Evolutionary conservation across 1,140 invertebrate genomes (phyloP), one percentile per base, ranked within the genome.

Genomic region (Heliconius congener): DNA sequence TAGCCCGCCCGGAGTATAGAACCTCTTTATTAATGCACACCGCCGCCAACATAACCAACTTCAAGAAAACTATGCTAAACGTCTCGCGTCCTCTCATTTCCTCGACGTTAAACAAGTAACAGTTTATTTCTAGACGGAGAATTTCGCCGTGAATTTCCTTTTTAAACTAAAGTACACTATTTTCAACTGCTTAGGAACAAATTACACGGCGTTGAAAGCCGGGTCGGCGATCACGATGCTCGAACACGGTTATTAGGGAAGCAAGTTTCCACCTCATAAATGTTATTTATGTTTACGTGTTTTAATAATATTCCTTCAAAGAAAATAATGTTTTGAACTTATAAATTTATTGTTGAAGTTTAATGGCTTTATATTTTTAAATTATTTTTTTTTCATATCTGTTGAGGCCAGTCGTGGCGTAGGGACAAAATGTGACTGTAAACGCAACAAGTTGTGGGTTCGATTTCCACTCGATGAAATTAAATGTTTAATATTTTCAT

Each of bases 21-120:
- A 16, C 27, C 30, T 86, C 84, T 86, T 87, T 87, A 93, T 89
- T 91, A 91, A 90, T 88, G 84, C 82, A 87, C 85, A 75, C 75
- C 82, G 76, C 74, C 80, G 79, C 77, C 78, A 77, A 76, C 83
- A 82, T 87, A 90, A 88, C 85, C 87, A 88, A 87, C 88, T 89
- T 89, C 83, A 89, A 89, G 88, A 85, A 88, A 89, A 88, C 87
- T 87, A 86, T 83, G 78, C 84, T 80, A 85, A 79, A 84, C 80
- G 73, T 82, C 73, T 79, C 82, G 80, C 76, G 79, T 83, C 85
- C 78, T 79, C 86, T 87, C 87, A 87, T 91, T 89, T 88, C 81
- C 82, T 76, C 81, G 46, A 84, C 85, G 84, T 88, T 90, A 89
- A 91, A 88, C 87, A 88, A 89, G 85, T 83, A 89, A 87, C 86